Percentiles rank a stretch among this genome's conserved stretches.
These are phyloP conservation scores for Cremastinae sp. DNA, from an alignment of 2,888 invertebrate species.

Conservation along the genomic window DNA sequence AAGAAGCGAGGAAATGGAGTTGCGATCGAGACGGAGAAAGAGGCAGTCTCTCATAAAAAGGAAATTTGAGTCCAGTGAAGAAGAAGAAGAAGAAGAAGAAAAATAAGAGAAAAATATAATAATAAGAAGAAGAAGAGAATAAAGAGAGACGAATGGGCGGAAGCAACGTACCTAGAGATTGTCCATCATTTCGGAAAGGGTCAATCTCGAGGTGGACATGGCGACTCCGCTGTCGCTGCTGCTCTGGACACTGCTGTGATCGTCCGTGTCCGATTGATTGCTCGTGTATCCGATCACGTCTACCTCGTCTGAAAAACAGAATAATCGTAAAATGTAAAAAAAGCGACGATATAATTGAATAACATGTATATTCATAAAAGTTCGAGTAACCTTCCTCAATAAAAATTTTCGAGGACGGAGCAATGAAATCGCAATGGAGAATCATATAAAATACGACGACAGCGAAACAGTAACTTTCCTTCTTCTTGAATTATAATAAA, in stretches of 20 bases:
- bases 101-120: not conserved
- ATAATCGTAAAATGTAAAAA: too few species aligned
- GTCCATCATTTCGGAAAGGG: slow-evolving; percentile 84
- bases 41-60: too few species aligned
- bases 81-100: not conserved
- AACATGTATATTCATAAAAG: too few species aligned
- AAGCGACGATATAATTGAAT: not conserved
- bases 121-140: not conserved
- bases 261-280: slow-evolving; percentile 92
- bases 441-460: too few species aligned
- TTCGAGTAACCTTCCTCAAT: too few species aligned
- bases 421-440: too few species aligned
- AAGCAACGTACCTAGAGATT: slow-evolving; percentile 79
- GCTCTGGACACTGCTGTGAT: slow-evolving; percentile 90
- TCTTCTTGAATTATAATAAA: too few species aligned
- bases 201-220: slow-evolving; percentile 86
- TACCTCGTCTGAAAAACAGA: slow-evolving; percentile 87
- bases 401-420: too few species aligned
- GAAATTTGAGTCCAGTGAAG: too few species aligned
- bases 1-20: not conserved
- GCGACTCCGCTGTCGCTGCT: slow-evolving; percentile 89
- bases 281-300: slow-evolving; percentile 93
- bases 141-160: too few species aligned
- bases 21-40: not conserved
- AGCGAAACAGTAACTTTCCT: too few species aligned